Percentiles rank a stretch among this genome's conserved stretches.
phyloP scores from a whole-genome alignment of 2,113 vertebrate species.

The Eurypyga helias region DNA sequence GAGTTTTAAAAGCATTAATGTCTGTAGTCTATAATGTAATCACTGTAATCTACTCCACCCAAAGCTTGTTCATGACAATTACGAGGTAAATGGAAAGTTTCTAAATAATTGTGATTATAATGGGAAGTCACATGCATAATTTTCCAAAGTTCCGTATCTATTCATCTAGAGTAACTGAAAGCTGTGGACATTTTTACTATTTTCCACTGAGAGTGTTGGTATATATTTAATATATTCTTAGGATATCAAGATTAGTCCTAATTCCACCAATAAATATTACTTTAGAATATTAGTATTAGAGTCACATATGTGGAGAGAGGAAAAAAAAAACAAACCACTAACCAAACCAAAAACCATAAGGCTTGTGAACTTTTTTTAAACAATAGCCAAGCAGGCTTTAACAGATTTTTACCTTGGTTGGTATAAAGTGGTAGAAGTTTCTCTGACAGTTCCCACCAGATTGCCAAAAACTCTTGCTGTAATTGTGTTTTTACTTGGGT shows the following conservation, averaged over 20 bases:
- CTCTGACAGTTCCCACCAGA: slow-evolving; percentile 48
- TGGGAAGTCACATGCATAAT: neutral
- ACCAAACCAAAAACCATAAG: slow-evolving; percentile 26
- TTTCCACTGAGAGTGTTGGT: neutral
- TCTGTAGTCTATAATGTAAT: neutral
- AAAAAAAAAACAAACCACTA: too few species aligned
- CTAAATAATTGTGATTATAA: neutral
- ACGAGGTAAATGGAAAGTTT: neutral
- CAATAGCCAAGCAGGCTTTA: slow-evolving; percentile 47
- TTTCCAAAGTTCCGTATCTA: neutral
- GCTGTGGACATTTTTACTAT: neutral
- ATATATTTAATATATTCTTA: neutral
- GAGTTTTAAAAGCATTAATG: neutral
- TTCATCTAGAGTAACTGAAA: neutral
- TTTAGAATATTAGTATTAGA: slow-evolving; percentile 8
- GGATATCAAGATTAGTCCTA: neutral
- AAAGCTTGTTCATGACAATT: neutral
- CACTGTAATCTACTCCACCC: neutral
- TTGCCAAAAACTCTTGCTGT: neutral
- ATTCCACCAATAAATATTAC: neutral
- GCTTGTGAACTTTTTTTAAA: slow-evolving; percentile 53
- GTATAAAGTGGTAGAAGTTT: slow-evolving; percentile 17
- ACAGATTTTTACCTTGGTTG: slow-evolving; percentile 47
- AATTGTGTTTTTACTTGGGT: neutral
- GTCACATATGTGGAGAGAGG: neutral